Evolutionary conservation across 2,888 invertebrate species (phyloP), one percentile per base, ranked within the genome.

Genomic region (Tanytarsus gracilentus): DNA sequence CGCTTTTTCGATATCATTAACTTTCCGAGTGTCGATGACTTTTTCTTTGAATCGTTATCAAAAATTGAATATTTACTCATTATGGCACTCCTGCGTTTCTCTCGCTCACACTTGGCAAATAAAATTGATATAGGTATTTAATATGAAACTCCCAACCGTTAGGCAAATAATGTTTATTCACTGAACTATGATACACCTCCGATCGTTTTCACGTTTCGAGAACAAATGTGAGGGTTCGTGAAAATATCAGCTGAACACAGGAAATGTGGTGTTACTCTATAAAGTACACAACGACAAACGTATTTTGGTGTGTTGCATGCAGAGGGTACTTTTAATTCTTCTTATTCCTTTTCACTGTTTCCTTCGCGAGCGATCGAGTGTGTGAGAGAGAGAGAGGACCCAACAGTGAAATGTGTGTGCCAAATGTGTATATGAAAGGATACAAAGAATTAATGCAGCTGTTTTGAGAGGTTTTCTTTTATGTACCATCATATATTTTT

Each of bases 161-260:
- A 36, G n/a, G 36, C 7, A 14, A 36, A 36, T 36, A n/a, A 36
- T 36, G 16, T 14, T 14, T 14, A 36, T 36, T 14, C 16, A 36
- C 5, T 14, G 16, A 14, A 14, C 36, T 14, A 23, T 26, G 33
- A 11, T 36, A 53, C 52, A 52, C 52, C 52, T 52, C 53, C 53
- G 53, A 21, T 36, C 36, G 5, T 39, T 18, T 16, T 36, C 36
- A 30, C 53, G 53, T 53, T 50, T 53, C 53, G 27, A 53, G n/a
- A 36, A 18, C 23, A 36, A 29, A 33, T 36, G 36, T 18, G 36
- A 53, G 53, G 36, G 53, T 49, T 49, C 3, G 30, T 53, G 18
- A 21, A 33, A 23, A 36, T 53, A 53, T 53, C 53, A 53, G 53
- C 53, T 53, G 53, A 53, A 53, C n/a, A n/a, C 53, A 53, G 53